Evolutionary conservation across 2,797 vertebrate species (phyloP).

Genomic region (Takifugu ocellatus): DNA sequence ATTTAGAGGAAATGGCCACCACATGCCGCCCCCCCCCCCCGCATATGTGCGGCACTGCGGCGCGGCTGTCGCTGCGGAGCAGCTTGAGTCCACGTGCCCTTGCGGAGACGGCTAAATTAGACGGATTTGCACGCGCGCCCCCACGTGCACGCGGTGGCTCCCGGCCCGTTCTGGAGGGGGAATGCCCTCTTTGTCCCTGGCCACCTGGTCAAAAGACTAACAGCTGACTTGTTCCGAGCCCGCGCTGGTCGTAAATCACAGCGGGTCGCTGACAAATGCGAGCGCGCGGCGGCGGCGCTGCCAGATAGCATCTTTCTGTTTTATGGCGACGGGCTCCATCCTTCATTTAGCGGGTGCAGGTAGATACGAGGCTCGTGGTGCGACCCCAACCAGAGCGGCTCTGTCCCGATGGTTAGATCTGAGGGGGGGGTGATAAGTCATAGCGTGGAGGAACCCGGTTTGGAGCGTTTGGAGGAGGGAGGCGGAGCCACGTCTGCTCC

Average conservation of each 20-base stretch:
- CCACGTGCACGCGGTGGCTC: slow-evolving; percentile 39
- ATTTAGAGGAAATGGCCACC: slow-evolving; percentile 66
- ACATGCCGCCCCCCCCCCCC: slow-evolving; percentile 30
- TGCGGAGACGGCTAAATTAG: slow-evolving; percentile 66
- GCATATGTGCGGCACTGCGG: slow-evolving; percentile 43
- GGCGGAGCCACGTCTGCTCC: too few relatives aligned
- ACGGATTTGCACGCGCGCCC: slow-evolving; percentile 47
- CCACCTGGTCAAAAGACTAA: slow-evolving; percentile 79
- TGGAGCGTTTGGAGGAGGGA: too few relatives aligned
- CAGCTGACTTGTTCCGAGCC: slow-evolving; percentile 78
- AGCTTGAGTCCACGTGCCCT: slow-evolving; percentile 60
- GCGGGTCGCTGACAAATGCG: slow-evolving; percentile 12
- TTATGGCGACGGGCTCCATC: too few relatives aligned
- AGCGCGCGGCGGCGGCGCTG: slow-evolving; percentile 15
- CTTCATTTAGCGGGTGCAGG: too few relatives aligned
- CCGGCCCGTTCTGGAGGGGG: slow-evolving; percentile 57
- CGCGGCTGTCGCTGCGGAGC: slow-evolving; percentile 56
- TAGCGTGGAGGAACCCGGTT: too few relatives aligned
- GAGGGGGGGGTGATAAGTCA: too few relatives aligned
- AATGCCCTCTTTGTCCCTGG: slow-evolving; percentile 72
- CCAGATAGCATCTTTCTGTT: slow-evolving; percentile 41
- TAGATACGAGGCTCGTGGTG: too few relatives aligned
- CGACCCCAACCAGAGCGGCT: too few relatives aligned
- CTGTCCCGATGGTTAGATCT: too few relatives aligned
- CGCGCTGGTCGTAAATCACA: slow-evolving; percentile 71